Evolutionary conservation across 2,888 invertebrate genomes (phyloP), one percentile per base, ranked within the genome.

Genomic region (Hyppa rectilinea): DNA sequence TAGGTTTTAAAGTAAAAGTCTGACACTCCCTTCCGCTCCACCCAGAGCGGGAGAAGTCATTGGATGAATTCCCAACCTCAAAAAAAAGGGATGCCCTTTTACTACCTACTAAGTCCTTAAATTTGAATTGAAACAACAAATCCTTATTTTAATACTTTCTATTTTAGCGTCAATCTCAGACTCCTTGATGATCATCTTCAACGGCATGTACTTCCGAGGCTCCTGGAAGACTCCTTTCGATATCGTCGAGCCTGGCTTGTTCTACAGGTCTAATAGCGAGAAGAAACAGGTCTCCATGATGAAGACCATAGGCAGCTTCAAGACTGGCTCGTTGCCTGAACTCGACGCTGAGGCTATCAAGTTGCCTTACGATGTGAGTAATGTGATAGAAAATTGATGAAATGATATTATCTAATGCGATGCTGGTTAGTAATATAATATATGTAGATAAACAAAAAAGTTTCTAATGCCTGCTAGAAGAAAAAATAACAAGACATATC

Each of bases 161-260:
- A 23, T 53, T 60, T 59, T 85, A 94, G 93, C 92, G 23, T 88
- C 94, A 50, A 89, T 90, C 58, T 89, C 96, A 0, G 96, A 96
- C 50, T 97, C 97, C 0, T 93, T 97, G 83, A 96, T 98, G 93
- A 91, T 98, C 43, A 94, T 98, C 59, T 97, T 98, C 83, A 98
- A 98, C 85, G 97, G 97, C 0, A 94, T 98, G 85, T 98, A 97
- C 90, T 98, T 98, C 95, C 97, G 97, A 79, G 98, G 98, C n/a
- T 96, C 96, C 17, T 98, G 98, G 98, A 96, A 97, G 75, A 95
- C 96, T 36, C 95, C 97, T 0, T 98, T 98, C 88, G 96, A 97
- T 73, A 87, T 90, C 23, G 92, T 94, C 2, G 94, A 94, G 63
- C 87, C 93, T 2, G 96, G 96, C 47, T 96, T 97, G 74, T 98